Evolutionary conservation across 2,888 invertebrate species (phyloP), one percentile per base, ranked within the genome.

Genomic region (Epirrhoe tristata): DNA sequence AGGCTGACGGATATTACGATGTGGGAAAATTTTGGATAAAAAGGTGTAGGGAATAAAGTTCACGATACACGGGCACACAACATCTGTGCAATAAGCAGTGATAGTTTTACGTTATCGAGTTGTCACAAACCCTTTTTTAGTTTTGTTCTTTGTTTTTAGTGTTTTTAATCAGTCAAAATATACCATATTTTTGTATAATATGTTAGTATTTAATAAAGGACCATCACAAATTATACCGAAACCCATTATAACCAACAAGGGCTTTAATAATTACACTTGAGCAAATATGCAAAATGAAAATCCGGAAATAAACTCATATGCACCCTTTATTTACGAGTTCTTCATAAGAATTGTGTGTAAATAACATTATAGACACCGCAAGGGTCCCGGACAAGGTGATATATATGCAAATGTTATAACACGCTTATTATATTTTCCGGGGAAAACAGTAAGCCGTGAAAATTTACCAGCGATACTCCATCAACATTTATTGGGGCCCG

Each of bases 321-420:
- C 76, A 81, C 78, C 74, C 73, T 72, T 85, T 86, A 86, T 89
- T 89, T 87, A 88, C 81, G 65, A 77, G 81, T 77, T 77, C 80
- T 78, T 83, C 84, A 82, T 88, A 90, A 86, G 88, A 87, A 86
- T 82, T 75, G 79, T 74, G 81, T 79, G 84, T 83, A 86, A 87
- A 87, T 87, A 87, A 84, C 80, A 85, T 83, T 83, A 84, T 84
- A 70, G 67, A 82, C 77, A 78, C 72, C 74, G 71, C 75, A 78
- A 78, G 80, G 78, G 81, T 76, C 75, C 76, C 83, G 81, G 83
- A 87, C 86, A 86, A 71, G 78, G 90, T 90, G 93, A 92, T 93
- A 89, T 93, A 92, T 90, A 93, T 93, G 93, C 86, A 90, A 93
- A 93, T 93, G 81, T 90, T 90, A 91, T 91, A 90, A 88, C 90